Base-by-base conservation (phyloP, 2,797 vertebrate species). In the Silurus aristotelis region DNA sequence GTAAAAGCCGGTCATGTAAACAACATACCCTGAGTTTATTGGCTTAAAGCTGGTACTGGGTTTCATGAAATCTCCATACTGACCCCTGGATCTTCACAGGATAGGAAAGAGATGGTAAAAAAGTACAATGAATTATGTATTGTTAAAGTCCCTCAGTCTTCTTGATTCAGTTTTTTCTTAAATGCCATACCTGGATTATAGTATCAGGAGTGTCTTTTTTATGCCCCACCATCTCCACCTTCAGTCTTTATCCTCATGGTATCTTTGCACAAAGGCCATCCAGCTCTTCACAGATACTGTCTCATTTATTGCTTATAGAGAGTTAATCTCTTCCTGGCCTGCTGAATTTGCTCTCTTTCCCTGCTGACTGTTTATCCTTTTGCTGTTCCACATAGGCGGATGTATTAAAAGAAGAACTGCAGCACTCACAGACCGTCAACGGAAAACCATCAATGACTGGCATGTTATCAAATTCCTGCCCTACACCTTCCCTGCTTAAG, bases 361-460 rank as follows among this genome's bases (percentile, higher is more conserved):
- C 25, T 12, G 17, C 46, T 80, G 79, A 67, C 46, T 67, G n/a
- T 48, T 66, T 66, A 55, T 67, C 63, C 25, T 1, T 80, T 80
- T 67, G 63, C n/a, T 55, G 25, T 80, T 55, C 31, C 61, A 20
- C 22, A 7, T n/a, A 19, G 63, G n/a, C 52, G n/a, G n/a, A 67
- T 20, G 63, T 80, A 63, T 66, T 80, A 31, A 55, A 55, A 80
- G 78, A 66, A 80, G 67, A 55, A 67, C 63, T 55, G 43, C 48
- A 61, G 56, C 9, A 56, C 75, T 78, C 15, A 38, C 58, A 60
- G 31, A 12, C 38, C 14, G 15, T 64, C 22, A 64, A n/a, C 20
- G 78, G 78, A 63, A 80, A 80, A 80, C 63, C 13, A 80, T 80
- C 63, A 80, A 1, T 55, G 79, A 67, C 63, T 80, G 78, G n/a